Conservation (phyloP, 2,797 vertebrate species). For the Halcyon leucocephala region DNA sequence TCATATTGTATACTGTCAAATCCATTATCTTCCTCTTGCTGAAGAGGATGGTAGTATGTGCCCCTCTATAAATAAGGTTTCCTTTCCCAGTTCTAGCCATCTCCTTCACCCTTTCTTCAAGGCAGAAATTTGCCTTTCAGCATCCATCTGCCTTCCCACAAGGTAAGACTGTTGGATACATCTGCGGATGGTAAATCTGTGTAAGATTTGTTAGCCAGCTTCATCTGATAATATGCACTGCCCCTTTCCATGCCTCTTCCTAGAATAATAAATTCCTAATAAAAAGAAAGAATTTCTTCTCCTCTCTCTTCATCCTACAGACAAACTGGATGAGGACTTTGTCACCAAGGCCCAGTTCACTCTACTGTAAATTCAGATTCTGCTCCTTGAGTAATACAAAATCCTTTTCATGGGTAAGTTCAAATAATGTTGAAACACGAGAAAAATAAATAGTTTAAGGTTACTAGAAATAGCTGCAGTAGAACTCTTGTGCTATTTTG, state of each 20-base stretch:
- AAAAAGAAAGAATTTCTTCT: background rate
- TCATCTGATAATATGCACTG: background rate
- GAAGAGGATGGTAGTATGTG: background rate
- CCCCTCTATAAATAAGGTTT: background rate
- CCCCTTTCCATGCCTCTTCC: background rate
- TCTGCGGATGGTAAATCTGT: background rate
- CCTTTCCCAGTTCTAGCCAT: background rate
- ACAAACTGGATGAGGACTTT: background rate
- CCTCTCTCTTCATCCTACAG: background rate
- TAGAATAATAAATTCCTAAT: background rate
- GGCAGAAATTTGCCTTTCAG: background rate
- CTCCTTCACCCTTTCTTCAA: background rate
- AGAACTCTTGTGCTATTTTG: background rate
- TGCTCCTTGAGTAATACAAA: background rate
- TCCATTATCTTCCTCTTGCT: background rate
- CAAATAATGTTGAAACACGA: background rate
- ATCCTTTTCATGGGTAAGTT: background rate
- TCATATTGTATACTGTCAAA: accelerated
- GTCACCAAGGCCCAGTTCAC: background rate
- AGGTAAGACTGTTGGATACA: background rate
- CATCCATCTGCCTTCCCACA: background rate
- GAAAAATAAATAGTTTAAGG: background rate
- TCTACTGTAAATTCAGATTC: background rate
- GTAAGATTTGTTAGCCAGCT: background rate
- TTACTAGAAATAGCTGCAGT: background rate